These are phyloP conservation scores for Sterna hirundo DNA, from an alignment of 2,113 vertebrate genomes.

Conservation along the genomic window DNA sequence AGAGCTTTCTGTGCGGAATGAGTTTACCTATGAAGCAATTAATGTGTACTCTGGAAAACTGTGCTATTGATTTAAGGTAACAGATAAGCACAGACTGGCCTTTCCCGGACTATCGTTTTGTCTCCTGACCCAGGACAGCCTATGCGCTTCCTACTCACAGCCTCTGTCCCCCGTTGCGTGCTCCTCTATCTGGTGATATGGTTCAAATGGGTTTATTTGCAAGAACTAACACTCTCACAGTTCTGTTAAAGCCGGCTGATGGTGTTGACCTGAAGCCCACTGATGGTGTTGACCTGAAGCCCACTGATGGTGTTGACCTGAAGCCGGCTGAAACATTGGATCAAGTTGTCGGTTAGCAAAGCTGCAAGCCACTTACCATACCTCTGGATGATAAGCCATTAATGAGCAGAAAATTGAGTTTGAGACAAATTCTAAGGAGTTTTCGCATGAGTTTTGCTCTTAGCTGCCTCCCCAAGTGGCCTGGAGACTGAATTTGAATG, in stretches of 20 bases:
- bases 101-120: fast-evolving
- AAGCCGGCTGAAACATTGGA: background rate
- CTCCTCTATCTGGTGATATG: background rate
- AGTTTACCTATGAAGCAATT: conserved; percentile 25
- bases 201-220: background rate
- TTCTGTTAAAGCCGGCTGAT: background rate
- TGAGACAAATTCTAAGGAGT: background rate
- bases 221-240: background rate
- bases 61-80: background rate
- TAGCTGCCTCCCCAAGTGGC: background rate
- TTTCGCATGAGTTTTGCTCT: background rate
- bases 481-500: background rate
- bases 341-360: background rate
- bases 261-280: background rate
- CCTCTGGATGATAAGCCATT: background rate
- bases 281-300: background rate
- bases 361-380: background rate
- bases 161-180: fast-evolving
- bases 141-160: background rate
- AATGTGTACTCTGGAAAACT: background rate
- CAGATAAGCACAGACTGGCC: background rate
- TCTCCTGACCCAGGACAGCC: background rate
- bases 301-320: background rate
- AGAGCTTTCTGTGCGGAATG: background rate
- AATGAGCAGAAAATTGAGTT: background rate